Evolutionary conservation across 1,140 invertebrate species (phyloP).

Genomic region (Anadara kagoshimensis): DNA sequence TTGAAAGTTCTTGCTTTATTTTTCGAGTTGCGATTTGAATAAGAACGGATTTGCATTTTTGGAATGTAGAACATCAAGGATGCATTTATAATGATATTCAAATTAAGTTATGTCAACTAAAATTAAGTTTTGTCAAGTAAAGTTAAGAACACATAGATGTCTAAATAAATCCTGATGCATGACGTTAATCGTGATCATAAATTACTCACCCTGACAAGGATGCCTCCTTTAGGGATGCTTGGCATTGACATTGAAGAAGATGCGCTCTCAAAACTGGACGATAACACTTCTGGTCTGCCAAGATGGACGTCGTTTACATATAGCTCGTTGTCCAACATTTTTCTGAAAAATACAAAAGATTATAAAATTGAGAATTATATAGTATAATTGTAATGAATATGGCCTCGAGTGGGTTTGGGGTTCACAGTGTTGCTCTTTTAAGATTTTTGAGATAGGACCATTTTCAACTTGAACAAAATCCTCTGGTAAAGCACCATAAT

Average conservation of each 20-base stretch:
- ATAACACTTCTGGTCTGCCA: background rate
- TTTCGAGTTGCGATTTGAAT: too few relatives aligned
- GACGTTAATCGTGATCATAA: background rate
- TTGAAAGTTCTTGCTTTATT: too few relatives aligned
- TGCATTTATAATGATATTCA: too few relatives aligned
- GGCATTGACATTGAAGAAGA: slow-evolving; percentile 27
- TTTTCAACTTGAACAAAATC: too few relatives aligned
- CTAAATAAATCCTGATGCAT: background rate
- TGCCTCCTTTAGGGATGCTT: slow-evolving; percentile 8
- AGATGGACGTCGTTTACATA: slow-evolving; percentile 13
- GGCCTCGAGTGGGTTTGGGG: too few relatives aligned
- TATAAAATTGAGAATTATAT: too few relatives aligned
- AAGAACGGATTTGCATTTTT: too few relatives aligned
- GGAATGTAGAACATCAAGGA: too few relatives aligned
- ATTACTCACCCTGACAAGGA: slow-evolving; percentile 19
- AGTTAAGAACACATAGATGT: background rate
- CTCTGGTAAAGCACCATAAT: too few relatives aligned
- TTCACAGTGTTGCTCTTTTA: too few relatives aligned
- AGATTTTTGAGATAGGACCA: too few relatives aligned
- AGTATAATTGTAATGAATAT: too few relatives aligned
- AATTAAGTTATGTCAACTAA: background rate
- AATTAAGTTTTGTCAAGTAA: background rate
- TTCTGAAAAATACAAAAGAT: background rate
- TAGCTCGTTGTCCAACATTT: slow-evolving; percentile 22
- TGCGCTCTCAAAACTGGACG: slow-evolving; percentile 5